Evolutionary conservation across 2,113 vertebrate species (phyloP).

Genomic region (Lampris incognitus): DNA sequence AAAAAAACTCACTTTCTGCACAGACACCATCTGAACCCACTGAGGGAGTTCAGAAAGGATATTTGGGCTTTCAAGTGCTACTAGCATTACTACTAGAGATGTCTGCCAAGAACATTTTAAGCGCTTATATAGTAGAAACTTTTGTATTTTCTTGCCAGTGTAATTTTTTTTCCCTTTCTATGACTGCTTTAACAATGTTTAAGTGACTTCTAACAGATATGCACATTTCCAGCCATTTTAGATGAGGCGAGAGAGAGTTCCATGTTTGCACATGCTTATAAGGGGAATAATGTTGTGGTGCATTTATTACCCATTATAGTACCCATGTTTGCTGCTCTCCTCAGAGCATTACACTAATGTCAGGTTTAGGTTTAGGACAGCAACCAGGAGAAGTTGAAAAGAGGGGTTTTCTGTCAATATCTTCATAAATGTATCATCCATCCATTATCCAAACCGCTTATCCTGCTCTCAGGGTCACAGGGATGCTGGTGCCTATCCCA

Average conservation of each 20-base stretch:
- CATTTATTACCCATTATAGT: constrained; percentile 22
- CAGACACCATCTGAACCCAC: constrained; percentile 40
- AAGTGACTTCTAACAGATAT: constrained; percentile 58
- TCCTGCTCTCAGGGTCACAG: too few relatives aligned
- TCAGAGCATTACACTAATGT: constrained; percentile 11
- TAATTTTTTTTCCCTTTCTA: constrained; percentile 39
- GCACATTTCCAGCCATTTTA: constrained; percentile 66
- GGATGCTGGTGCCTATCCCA: neutral
- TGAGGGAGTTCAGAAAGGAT: constrained; percentile 23
- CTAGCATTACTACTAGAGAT: constrained; percentile 36
- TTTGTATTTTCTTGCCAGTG: constrained; percentile 33
- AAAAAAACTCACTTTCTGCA: neutral
- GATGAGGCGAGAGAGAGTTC: constrained; percentile 26
- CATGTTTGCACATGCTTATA: constrained; percentile 57
- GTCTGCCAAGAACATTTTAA: constrained; percentile 48
- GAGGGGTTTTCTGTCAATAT: constrained; percentile 17
- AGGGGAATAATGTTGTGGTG: constrained; percentile 31
- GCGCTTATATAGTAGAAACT: constrained; percentile 36
- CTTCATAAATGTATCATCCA: constrained; percentile 2
- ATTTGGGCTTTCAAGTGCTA: constrained; percentile 41
- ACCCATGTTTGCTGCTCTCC: constrained; percentile 23
- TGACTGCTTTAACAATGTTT: constrained; percentile 39
- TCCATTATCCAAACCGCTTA: neutral
- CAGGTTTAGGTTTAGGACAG: constrained; percentile 14
- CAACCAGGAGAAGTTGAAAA: constrained; percentile 15